Base-by-base conservation (phyloP, 2,888 invertebrate genomes). In the Smittia sp. region DNA sequence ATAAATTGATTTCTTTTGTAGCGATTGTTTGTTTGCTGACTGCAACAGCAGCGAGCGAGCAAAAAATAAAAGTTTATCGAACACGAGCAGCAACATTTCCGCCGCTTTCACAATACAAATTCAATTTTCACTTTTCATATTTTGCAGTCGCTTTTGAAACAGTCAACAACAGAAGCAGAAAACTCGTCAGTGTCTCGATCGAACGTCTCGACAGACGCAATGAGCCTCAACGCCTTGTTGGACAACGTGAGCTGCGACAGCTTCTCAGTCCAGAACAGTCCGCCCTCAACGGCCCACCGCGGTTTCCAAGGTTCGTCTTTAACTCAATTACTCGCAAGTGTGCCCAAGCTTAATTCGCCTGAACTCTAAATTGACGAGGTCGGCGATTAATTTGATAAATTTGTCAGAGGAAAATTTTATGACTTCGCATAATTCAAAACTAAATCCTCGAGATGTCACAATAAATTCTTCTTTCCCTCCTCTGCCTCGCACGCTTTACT, bases 191-290 rank as follows among this genome's bases (percentile, higher is more conserved):
- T 74, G 11, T 52, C 74, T 7, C 67, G 22, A 63, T n/a, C 62
- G 58, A 70, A 69, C n/a, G 70, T 77, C 74, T 78, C 79, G 63
- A 78, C 78, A 54, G 79, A 79, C 77, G 78, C 78, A 73, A 77
- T 79, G 75, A 78, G 78, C 76, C 75, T 79, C 68, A 78, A 78
- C 76, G 79, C 77, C 63, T 76, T 78, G 65, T 76, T 79, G 74
- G 79, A 79, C 76, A 78, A 78, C 65, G 77, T 79, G 54, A 79
- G 79, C 73, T 78, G 77, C 46, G 78, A 78, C 38, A 79, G 78
- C 75, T 78, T 78, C 74, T 78, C 79, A 18, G 77, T 76, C 75
- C 77, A 77, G 54, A 76, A 70, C 18, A 70, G 70, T 54, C 70
- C 70, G 22, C 52, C 52, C 15, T 24, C 65, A 32, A 25, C 65